phyloP scores from a whole-genome alignment of 2,888 invertebrate genomes.

The Rapana venosa region DNA sequence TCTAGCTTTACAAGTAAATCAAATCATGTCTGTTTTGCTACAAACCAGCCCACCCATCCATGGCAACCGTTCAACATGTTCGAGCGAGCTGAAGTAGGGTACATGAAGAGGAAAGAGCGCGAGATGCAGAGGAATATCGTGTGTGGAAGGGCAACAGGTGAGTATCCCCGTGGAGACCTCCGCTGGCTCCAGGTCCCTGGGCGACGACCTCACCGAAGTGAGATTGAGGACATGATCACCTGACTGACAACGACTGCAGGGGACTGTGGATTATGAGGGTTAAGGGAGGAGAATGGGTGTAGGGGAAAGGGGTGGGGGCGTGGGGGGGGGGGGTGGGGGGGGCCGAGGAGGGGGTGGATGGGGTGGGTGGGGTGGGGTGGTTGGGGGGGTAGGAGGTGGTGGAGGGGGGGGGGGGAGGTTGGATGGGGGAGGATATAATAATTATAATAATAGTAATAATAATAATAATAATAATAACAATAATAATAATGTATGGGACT shows the following conservation, averaged over 20 bases:
- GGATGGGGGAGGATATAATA: not conserved
- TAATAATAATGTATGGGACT: no score
- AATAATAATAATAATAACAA: no score
- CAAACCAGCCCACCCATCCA: conserved; percentile 81
- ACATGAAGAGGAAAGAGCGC: conserved; percentile 98
- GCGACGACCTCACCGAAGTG: conserved; percentile 95
- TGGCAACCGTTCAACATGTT: conserved; percentile 98
- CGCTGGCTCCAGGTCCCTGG: conserved; percentile 95
- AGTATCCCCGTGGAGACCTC: conserved; percentile 71
- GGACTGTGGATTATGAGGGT: conserved; percentile 99
- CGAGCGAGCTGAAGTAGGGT: conserved; percentile 98
- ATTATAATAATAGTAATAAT: no score
- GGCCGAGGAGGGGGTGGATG: not conserved
- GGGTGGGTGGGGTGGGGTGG: not conserved
- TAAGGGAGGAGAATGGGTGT: not conserved
- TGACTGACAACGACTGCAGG: conserved; percentile 99
- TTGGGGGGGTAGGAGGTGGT: not conserved
- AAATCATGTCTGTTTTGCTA: not conserved
- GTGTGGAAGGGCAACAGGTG: conserved; percentile 89
- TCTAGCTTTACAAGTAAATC: no score
- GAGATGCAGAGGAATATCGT: conserved; percentile 98
- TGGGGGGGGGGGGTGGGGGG: not conserved
- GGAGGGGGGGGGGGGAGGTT: not conserved
- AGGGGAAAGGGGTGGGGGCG: not conserved
- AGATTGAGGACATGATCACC: conserved; percentile 98